Evolutionary conservation across 2,888 invertebrate species (phyloP).

Genomic region (Serrognathus titanus): DNA sequence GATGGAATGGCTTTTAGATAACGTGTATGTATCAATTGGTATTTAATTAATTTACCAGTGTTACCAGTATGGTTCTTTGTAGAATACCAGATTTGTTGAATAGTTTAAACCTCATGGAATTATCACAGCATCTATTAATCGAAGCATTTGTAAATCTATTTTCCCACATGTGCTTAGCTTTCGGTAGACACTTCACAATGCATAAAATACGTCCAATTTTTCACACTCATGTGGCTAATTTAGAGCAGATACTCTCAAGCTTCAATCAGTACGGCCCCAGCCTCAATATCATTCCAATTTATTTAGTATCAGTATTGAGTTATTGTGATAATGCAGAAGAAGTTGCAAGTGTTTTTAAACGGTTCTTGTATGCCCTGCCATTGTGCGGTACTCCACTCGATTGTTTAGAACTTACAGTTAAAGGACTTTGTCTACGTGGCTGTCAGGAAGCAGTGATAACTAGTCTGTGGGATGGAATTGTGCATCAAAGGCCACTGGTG

Average conservation of each 20-base stretch:
- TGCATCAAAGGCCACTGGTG: conserved; percentile 61
- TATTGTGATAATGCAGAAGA: conserved; percentile 52
- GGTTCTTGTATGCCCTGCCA: conserved; percentile 54
- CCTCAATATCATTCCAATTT: conserved; percentile 59
- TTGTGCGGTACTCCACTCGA: conserved; percentile 46
- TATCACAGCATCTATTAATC: conserved; percentile 53
- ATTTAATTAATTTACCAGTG: neutral
- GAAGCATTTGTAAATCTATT: conserved; percentile 56
- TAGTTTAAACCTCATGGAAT: conserved; percentile 54
- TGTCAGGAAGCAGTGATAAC: conserved; percentile 57
- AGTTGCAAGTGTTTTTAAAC: conserved; percentile 57
- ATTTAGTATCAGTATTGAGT: conserved; percentile 57
- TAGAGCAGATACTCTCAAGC: conserved; percentile 62
- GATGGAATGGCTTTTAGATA: conserved; percentile 64
- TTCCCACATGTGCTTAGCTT: conserved; percentile 59
- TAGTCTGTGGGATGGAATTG: conserved; percentile 65
- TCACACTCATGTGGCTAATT: conserved; percentile 54
- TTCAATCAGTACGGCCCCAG: conserved; percentile 54
- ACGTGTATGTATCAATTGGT: conserved; percentile 54
- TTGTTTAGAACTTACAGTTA: conserved; percentile 31
- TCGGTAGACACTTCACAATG: conserved; percentile 62
- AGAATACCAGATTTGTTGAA: conserved; percentile 60
- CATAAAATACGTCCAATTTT: conserved; percentile 59
- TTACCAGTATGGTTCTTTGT: conserved; percentile 27
- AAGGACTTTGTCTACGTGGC: conserved; percentile 40